These are phyloP conservation scores for Cacoxenus indagator DNA, from an alignment of 2,888 invertebrate genomes.

Conservation along the genomic window DNA sequence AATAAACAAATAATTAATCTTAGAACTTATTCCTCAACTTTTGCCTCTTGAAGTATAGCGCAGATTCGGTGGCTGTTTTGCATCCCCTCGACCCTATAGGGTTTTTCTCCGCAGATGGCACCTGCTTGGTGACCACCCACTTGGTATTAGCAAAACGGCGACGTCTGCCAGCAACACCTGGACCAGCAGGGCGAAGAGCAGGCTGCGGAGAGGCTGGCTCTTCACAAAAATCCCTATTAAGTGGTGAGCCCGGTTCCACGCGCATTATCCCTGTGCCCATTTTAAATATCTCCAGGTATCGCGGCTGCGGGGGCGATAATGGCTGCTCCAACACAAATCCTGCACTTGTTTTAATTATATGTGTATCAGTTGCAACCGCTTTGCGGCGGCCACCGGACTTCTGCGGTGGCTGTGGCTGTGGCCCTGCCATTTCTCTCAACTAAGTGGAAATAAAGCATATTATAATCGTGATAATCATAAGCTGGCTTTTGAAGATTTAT, in stretches of 20 bases:
- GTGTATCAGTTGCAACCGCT: neutral
- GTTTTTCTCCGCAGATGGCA: neutral
- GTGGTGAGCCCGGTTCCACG: conserved; percentile 62
- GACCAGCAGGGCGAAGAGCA: conserved; percentile 43
- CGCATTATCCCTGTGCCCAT: conserved; percentile 58
- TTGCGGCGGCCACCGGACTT: neutral
- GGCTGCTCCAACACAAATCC: conserved; percentile 44
- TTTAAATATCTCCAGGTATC: conserved; percentile 39
- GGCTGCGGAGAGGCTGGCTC: conserved; percentile 53
- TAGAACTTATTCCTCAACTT: neutral
- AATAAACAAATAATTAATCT: too few species aligned
- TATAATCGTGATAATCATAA: too few species aligned
- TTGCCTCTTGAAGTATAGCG: neutral
- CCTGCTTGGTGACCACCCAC: neutral
- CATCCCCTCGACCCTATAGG: neutral
- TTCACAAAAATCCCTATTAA: conserved; percentile 53
- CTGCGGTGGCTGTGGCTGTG: conserved; percentile 33
- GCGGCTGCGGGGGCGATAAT: conserved; percentile 22
- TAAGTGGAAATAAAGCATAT: too few species aligned
- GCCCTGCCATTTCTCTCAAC: too few species aligned
- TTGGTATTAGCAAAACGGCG: neutral
- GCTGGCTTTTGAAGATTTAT: too few species aligned
- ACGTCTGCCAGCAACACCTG: conserved; percentile 22
- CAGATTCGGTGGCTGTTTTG: neutral
- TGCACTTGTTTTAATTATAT: conserved; percentile 43